These are phyloP conservation scores for Allolobophora icterica DNA, from an alignment of 2,888 invertebrate genomes.

Conservation along the genomic window DNA sequence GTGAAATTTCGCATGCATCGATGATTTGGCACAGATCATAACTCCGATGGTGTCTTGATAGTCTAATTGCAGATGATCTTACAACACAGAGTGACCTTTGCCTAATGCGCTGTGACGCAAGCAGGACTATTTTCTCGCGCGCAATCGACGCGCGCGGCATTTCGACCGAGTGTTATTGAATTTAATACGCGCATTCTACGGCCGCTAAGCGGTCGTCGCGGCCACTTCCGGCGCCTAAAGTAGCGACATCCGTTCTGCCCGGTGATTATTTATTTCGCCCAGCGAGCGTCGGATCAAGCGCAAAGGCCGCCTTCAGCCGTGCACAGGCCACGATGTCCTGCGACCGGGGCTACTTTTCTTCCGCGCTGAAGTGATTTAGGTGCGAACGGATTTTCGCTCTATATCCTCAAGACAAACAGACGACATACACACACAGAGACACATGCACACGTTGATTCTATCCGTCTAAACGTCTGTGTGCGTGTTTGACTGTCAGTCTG, in stretches of 20 bases:
- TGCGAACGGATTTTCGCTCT: neutral
- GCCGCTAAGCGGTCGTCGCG: neutral
- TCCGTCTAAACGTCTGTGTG: neutral
- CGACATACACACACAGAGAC: neutral
- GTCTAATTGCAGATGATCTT: neutral
- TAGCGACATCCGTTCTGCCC: neutral
- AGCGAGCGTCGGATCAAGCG: neutral
- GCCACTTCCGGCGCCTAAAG: conserved; percentile 17
- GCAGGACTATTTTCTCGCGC: neutral
- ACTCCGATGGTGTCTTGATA: neutral
- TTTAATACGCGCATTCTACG: neutral
- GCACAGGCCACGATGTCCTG: neutral
- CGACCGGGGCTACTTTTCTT: neutral
- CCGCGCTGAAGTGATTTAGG: neutral
- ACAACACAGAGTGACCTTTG: neutral
- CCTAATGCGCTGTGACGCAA: neutral
- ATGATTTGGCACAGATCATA: neutral
- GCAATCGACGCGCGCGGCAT: neutral
- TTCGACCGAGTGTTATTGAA: conserved; percentile 1
- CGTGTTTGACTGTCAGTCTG: neutral
- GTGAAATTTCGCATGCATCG: neutral
- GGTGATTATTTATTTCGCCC: conserved; percentile 2
- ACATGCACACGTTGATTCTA: neutral
- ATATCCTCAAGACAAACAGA: neutral
- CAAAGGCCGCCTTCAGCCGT: neutral